phyloP scores from a whole-genome alignment of 2,113 vertebrate genomes.

The Sturnus vulgaris region DNA sequence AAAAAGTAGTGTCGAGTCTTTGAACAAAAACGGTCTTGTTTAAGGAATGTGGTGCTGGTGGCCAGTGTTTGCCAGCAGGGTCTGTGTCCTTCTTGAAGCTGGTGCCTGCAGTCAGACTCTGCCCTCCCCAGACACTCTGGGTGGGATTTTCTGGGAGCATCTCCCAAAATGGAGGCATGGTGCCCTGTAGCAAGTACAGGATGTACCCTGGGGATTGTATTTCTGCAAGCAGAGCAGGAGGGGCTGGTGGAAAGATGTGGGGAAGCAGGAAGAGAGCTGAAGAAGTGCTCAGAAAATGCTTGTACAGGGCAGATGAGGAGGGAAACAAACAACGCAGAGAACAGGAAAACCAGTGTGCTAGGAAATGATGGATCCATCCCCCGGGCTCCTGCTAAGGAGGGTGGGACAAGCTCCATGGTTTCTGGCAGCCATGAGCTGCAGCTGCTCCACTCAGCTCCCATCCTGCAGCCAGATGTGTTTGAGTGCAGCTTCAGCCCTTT shows the following conservation, averaged over 20 bases:
- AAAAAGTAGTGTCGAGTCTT: not conserved
- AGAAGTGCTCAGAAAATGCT: slow-evolving; percentile 13
- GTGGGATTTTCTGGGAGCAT: not conserved
- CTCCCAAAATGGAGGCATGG: slow-evolving; percentile 23
- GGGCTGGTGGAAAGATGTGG: not conserved
- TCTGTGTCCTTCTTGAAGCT: not conserved
- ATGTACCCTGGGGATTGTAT: not conserved
- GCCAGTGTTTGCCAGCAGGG: not conserved
- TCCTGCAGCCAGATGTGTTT: not conserved
- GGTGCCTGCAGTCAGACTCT: not conserved
- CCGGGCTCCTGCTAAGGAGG: slow-evolving; percentile 2
- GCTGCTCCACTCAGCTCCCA: not conserved
- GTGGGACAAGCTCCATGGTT: not conserved
- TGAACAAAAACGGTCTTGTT: not conserved
- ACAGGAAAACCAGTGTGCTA: slow-evolving; percentile 1
- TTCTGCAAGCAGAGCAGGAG: not conserved
- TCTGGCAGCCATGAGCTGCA: slow-evolving; percentile 38
- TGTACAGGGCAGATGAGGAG: not conserved
- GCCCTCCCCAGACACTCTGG: not conserved
- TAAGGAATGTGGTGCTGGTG: not conserved
- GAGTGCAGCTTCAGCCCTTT: not conserved
- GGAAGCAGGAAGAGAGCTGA: not conserved
- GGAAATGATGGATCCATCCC: slow-evolving; percentile 47
- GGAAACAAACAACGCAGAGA: not conserved
- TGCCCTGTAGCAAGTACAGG: not conserved